Percentiles rank a stretch among this genome's conserved stretches.
Conservation (phyloP, 2,888 invertebrate species). For the Yponomeuta cagnagella region DNA sequence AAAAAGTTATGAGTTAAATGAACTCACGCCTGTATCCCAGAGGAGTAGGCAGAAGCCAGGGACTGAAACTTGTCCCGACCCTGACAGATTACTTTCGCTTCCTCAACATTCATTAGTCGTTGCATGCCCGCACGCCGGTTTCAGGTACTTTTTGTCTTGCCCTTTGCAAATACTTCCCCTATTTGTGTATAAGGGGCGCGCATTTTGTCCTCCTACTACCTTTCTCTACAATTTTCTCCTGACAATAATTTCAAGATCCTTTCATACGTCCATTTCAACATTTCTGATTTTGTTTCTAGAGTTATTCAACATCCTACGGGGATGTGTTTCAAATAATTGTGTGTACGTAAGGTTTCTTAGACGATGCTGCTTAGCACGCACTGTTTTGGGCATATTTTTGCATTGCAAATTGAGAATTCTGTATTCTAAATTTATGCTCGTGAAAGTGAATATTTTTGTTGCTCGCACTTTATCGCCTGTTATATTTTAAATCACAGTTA, state of each 20-base stretch:
- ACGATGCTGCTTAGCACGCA: background rate
- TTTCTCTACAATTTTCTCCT: constrained; percentile 1
- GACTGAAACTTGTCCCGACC: too few relatives aligned
- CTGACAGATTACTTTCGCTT: too few relatives aligned
- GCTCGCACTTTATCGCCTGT: background rate
- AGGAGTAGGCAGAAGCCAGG: too few relatives aligned
- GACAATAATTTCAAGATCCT: background rate
- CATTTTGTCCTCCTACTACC: background rate
- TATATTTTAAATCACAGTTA: background rate
- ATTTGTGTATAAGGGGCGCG: background rate
- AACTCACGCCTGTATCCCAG: too few relatives aligned
- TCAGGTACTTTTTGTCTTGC: too few relatives aligned
- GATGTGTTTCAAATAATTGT: background rate
- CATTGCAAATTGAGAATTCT: background rate
- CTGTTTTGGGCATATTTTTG: background rate
- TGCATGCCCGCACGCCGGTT: too few relatives aligned
- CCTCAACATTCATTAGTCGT: too few relatives aligned
- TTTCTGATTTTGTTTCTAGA: background rate
- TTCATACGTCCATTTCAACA: background rate
- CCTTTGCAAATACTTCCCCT: too few relatives aligned
- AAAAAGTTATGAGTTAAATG: too few relatives aligned
- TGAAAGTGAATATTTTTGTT: constrained; percentile 5
- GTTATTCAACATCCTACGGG: background rate
- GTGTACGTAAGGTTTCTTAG: background rate
- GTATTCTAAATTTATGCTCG: background rate